Percentiles rank a stretch among this genome's conserved stretches.
Evolutionary conservation across 2,888 invertebrate species (phyloP).

Genomic region (Pyralis farinalis): DNA sequence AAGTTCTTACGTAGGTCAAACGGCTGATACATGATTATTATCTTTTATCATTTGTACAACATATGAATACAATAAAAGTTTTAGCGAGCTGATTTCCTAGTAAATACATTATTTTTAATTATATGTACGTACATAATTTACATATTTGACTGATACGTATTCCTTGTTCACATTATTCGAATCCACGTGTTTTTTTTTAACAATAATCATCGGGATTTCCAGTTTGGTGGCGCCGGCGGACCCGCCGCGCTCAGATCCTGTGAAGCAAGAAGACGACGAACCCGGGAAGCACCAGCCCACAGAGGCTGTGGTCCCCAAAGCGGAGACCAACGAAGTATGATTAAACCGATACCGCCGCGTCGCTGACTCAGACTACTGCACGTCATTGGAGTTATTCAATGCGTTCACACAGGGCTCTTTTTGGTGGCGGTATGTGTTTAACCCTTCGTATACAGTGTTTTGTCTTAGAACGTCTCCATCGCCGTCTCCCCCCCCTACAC

Average conservation of each 20-base stretch:
- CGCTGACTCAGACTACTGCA: constrained; percentile 12
- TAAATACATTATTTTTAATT: too few relatives aligned
- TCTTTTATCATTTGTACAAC: too few relatives aligned
- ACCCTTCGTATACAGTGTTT: neutral
- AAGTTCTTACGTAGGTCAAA: too few relatives aligned
- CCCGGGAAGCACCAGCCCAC: constrained; percentile 18
- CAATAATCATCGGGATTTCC: neutral
- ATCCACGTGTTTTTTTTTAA: too few relatives aligned
- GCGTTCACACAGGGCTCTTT: constrained; percentile 20
- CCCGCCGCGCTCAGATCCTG: neutral
- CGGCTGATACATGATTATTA: too few relatives aligned
- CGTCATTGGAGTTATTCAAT: constrained; percentile 15
- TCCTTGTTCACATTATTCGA: too few relatives aligned
- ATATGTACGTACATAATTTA: too few relatives aligned
- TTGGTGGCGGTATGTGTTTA: constrained; percentile 17
- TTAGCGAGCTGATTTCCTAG: too few relatives aligned
- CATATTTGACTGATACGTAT: too few relatives aligned
- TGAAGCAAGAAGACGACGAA: neutral
- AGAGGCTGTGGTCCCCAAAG: constrained; percentile 33
- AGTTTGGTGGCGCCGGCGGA: neutral
- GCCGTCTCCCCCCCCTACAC: neutral
- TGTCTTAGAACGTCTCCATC: neutral
- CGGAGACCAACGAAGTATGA: constrained; percentile 35
- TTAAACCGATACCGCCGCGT: neutral
- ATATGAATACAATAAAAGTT: too few relatives aligned